Base-by-base conservation (phyloP, 1,140 invertebrate genomes). In the Caenorhabditis briggsae region DNA sequence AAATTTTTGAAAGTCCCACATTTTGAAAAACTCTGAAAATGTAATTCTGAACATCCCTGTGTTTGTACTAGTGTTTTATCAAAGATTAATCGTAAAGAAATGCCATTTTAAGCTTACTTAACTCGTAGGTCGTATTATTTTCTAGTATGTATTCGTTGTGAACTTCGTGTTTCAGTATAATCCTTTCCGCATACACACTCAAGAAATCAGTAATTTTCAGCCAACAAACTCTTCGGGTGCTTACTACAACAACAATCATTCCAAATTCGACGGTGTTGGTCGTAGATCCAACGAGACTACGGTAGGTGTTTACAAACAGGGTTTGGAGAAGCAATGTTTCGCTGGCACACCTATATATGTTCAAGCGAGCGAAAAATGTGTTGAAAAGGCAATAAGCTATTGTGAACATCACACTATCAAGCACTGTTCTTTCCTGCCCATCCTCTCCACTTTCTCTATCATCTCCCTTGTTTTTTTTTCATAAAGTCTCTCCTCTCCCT, bases 361-460 rank as follows among this genome's bases (percentile, higher is more conserved):
- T 20, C 59, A 61, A 61, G 25, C 9, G 20, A 33, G n/a, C 59
- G 25, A 61, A 61, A 61, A 18, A n/a, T n/a, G 16, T n/a, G 56
- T n/a, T 7, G 16, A 8, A 64, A 70, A 70, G n/a, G 41, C 64
- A 70, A 70, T 70, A 48, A 70, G 43, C 64, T 23, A 41, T n/a
- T n/a, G 41, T 18, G 64, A 70, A 70, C 64, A 70, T n/a, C 64
- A 70, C 41, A 16, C 64, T 70, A 70, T 70, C 64, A 48, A 70
- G 46, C 64, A 18, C 64, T 70, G 43, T 70, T 70, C 43, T 46
- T 46, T 20, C n/a, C 43, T 33, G 43, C 43, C 41, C 1, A n/a
- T 46, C 64, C 18, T 18, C 16, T 14, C 23, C 64, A 33, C 25
- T 64, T 33, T 64, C 25, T 64, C 20, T 64, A 11, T 41, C 59